Conservation (phyloP, 2,113 vertebrate species). For the Sitta europaea region DNA sequence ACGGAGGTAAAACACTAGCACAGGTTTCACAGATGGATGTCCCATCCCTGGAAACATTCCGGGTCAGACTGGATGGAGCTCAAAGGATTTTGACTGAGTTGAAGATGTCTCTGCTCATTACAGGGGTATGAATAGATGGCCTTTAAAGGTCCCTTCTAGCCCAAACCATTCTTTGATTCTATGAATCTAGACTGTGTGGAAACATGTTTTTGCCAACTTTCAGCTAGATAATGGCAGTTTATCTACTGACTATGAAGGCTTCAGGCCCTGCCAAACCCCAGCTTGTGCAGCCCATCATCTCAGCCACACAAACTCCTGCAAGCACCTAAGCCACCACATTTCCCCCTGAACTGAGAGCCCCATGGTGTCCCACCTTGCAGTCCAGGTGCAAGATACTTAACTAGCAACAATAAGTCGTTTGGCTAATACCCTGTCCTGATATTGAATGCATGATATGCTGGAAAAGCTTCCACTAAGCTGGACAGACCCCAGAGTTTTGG, state of each 20-base stretch:
- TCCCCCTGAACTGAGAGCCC: neutral
- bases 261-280: neutral
- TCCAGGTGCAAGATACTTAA: neutral
- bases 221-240: neutral
- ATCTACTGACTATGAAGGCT: neutral
- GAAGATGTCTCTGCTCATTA: neutral
- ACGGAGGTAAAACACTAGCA: neutral
- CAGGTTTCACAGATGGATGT: neutral
- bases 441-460: accelerated
- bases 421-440: neutral
- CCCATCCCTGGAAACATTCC: neutral
- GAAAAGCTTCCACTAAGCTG: accelerated
- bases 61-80: neutral
- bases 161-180: neutral
- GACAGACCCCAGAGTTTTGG: accelerated
- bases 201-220: neutral
- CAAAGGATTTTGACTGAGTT: neutral
- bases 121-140: neutral
- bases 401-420: neutral
- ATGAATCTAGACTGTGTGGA: neutral
- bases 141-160: neutral
- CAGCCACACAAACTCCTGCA: neutral
- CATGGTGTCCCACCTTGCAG: neutral
- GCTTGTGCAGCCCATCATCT: accelerated
- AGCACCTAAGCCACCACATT: neutral